Conservation (phyloP, 2,797 vertebrate genomes). For the Danio kyathit region DNA sequence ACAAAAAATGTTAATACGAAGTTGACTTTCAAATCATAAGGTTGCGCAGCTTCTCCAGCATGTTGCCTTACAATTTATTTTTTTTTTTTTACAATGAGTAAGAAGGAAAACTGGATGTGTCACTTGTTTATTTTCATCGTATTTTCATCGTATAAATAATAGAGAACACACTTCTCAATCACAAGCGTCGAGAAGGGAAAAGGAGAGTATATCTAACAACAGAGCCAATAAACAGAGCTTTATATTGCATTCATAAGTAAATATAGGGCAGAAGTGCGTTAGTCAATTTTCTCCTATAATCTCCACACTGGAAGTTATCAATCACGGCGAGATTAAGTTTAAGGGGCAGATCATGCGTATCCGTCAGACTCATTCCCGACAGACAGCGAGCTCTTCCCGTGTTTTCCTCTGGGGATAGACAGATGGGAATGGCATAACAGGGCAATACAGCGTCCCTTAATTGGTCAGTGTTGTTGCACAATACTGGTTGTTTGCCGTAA, state of each 20-base stretch:
- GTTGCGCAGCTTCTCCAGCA: no score
- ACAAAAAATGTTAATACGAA: no score
- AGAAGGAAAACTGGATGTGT: no score
- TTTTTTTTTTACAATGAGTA: no score
- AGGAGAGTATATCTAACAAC: neutral
- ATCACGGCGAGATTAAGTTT: neutral
- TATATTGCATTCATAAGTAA: neutral
- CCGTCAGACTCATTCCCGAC: neutral
- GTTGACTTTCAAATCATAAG: no score
- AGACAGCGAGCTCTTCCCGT: neutral
- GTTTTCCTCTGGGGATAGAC: slow-evolving; percentile 28
- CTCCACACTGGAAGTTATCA: neutral
- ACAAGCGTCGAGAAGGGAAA: neutral
- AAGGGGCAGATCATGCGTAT: neutral
- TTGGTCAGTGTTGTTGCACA: slow-evolving; percentile 68
- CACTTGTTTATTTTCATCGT: no score
- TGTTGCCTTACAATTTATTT: no score
- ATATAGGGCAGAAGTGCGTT: neutral
- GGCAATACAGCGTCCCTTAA: slow-evolving; percentile 53
- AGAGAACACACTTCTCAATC: neutral
- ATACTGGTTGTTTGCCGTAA: slow-evolving; percentile 67
- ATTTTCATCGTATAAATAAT: neutral
- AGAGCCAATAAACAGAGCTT: neutral
- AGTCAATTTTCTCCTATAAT: neutral
- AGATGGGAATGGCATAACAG: slow-evolving; percentile 42